A percentile compares a stretch with the other conserved stretches of the same genome.
These are phyloP conservation scores for Plusia festucae DNA, from an alignment of 2,888 invertebrate species.

Conservation along the genomic window DNA sequence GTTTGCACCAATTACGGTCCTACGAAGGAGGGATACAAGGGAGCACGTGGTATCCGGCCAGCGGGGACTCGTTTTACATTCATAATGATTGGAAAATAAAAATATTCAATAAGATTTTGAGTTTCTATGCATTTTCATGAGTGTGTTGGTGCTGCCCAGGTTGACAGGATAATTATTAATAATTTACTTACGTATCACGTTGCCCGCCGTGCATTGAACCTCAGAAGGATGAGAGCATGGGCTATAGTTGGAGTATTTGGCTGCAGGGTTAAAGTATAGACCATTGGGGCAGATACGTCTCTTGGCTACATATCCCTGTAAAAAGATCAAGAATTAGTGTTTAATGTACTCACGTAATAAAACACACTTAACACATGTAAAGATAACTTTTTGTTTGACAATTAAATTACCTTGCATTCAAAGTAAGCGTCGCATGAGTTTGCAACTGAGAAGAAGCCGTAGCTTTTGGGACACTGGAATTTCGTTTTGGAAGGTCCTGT, in stretches of 20 bases:
- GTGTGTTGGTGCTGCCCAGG: too few species aligned
- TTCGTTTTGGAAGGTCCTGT: conserved; percentile 8
- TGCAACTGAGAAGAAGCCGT: conserved; percentile 79
- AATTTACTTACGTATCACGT: conserved; percentile 69
- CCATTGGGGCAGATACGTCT: conserved; percentile 93
- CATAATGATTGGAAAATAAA: too few species aligned
- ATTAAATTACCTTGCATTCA: conserved; percentile 88
- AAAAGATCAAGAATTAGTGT: conserved; percentile 13
- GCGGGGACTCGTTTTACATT: too few species aligned
- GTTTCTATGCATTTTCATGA: too few species aligned
- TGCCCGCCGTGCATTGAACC: conserved; percentile 91
- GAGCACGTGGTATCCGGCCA: too few species aligned
- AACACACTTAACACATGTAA: neutral
- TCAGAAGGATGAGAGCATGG: conserved; percentile 94
- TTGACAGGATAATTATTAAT: too few species aligned
- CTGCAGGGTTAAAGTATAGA: conserved; percentile 91
- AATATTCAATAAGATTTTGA: too few species aligned
- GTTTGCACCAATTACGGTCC: too few species aligned
- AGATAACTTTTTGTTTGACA: neutral
- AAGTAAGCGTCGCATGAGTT: conserved; percentile 92
- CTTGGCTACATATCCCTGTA: conserved; percentile 88
- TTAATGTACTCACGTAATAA: too few species aligned
- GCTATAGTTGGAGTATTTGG: conserved; percentile 88
- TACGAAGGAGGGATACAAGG: too few species aligned
- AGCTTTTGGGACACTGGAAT: conserved; percentile 51